Evolutionary conservation across 2,797 vertebrate genomes (phyloP).

Genomic region (Orestias chungarensis): DNA sequence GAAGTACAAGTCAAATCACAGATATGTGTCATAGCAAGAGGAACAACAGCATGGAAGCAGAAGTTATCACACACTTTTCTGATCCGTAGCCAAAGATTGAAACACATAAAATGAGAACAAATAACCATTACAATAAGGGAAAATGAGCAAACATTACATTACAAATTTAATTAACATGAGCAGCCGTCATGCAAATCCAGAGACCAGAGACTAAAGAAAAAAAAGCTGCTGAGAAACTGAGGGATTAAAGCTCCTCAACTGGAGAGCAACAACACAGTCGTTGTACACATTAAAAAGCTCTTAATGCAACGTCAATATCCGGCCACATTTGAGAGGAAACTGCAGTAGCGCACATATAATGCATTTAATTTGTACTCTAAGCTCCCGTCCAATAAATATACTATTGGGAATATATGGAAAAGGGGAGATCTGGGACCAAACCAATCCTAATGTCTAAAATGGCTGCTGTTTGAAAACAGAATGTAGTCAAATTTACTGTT

Average conservation of each 20-base stretch:
- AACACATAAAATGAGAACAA: not conserved
- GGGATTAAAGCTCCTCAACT: not conserved
- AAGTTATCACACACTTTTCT: slow-evolving; percentile 1
- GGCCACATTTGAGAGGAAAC: not conserved
- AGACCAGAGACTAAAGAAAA: not conserved
- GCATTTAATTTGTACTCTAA: not conserved
- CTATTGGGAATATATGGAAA: not conserved
- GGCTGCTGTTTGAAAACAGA: not conserved
- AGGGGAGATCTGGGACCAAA: too few species aligned
- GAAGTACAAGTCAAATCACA: slow-evolving; percentile 20
- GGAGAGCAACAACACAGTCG: slow-evolving; percentile 15
- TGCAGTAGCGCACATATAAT: not conserved
- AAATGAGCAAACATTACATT: slow-evolving; percentile 21
- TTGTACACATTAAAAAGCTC: slow-evolving; percentile 18
- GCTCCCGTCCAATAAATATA: not conserved
- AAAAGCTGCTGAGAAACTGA: not conserved
- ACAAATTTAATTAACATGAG: slow-evolving; percentile 24
- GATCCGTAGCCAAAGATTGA: slow-evolving; percentile 2
- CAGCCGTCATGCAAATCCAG: not conserved
- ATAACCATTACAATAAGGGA: slow-evolving; percentile 5
- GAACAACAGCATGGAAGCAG: slow-evolving; percentile 10
- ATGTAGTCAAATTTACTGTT: not conserved
- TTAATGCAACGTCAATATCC: not conserved
- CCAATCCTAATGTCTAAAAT: not conserved
- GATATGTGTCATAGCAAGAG: slow-evolving; percentile 4